Base-by-base conservation (phyloP, 2,888 invertebrate species). In the Papilio elwesi region DNA sequence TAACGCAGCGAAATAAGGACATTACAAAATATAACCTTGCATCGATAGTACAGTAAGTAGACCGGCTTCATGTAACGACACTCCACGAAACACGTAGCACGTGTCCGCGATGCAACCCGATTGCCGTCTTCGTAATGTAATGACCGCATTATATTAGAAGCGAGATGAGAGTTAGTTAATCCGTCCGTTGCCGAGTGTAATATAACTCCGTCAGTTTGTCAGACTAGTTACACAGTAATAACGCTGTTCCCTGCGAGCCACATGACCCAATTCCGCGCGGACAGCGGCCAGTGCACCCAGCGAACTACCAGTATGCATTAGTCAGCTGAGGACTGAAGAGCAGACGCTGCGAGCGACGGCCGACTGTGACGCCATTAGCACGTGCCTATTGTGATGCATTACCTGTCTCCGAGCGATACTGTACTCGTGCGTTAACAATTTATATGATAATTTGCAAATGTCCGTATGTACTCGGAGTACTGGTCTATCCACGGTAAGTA, bases 381-480 rank as follows among this genome's bases (percentile, higher is more conserved):
- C 55, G 55, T 57, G 55, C 26, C 26, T 13, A 57, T 57, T 57
- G 55, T 26, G 55, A 57, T 57, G 36, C 55, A 57, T 57, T 57
- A 26, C 55, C 36, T 9, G 57, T 36, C 36, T n/a, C 13, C 57
- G 51, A 57, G 13, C 13, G 7, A 13, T 16, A 38, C 36, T 38
- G 13, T 13, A 13, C 38, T n/a, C 6, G 10, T 16, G 43, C 7
- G 26, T 55, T 12, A 9, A 0, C 57, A 57, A 57, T 57, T 57
- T 57, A 57, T 57, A 57, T 57, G 57, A 57, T 57, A 57, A 57
- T 57, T 57, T 57, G 13, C 36, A 13, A n/a, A 16, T 57, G 13
- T 38, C 57, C 38, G 36, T n/a, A 13, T 57, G 57, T 12, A 6
- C 11, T 55, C 13, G 15, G 4, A 15, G 13, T 26, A 13, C 36